Conservation (phyloP, 2,797 vertebrate genomes). For the Rousettus madagascariensis region DNA sequence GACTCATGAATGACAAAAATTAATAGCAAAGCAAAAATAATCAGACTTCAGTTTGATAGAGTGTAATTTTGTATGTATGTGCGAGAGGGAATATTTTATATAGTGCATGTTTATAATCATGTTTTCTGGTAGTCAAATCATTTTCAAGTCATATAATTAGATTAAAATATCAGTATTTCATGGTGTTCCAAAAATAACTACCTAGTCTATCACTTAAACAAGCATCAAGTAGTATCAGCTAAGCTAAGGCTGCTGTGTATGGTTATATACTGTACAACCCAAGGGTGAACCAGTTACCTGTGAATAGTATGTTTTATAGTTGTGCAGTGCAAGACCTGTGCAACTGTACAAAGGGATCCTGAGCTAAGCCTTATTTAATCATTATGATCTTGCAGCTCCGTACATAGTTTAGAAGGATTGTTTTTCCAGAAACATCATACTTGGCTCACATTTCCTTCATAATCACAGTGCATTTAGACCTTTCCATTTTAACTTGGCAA, state of each 20-base stretch:
- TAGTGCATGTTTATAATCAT: not conserved
- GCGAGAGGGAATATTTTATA: not conserved
- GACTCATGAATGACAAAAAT: not conserved
- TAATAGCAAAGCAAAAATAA: not conserved
- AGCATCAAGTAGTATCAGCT: not conserved
- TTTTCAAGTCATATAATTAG: not conserved
- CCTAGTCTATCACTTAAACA: not conserved
- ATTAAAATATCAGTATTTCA: not conserved
- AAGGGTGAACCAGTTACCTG: rapidly evolving
- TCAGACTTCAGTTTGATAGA: not conserved
- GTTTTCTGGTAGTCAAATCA: not conserved
- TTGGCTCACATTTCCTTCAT: not conserved
- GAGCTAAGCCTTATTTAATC: not conserved
- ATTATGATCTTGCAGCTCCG: not conserved
- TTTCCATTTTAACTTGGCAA: not conserved
- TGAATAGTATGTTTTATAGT: not conserved
- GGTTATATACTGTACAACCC: no score
- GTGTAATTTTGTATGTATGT: not conserved
- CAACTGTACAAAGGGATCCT: not conserved
- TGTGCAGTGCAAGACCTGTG: not conserved
- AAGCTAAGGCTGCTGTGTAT: not conserved
- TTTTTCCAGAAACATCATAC: not conserved
- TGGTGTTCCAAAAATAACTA: not conserved
- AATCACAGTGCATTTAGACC: not conserved
- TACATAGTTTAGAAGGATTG: not conserved